phyloP scores from a whole-genome alignment of 2,113 vertebrate species.

The Hemicordylus capensis region DNA sequence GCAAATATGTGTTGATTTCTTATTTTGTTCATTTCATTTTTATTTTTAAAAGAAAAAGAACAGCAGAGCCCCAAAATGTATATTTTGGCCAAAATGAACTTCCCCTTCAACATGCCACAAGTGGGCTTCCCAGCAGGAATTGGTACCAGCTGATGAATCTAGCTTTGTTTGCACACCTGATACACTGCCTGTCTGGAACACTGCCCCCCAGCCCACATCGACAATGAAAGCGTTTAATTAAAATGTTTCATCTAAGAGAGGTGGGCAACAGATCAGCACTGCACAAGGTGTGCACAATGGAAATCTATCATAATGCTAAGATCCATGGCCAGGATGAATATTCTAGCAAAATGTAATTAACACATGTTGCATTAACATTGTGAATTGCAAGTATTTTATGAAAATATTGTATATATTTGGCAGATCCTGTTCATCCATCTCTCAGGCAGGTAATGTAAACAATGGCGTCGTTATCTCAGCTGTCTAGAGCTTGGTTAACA shows the following conservation, averaged over 20 bases:
- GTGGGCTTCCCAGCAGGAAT: not conserved
- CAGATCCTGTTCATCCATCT: not conserved
- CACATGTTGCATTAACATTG: not conserved
- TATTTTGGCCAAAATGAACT: not conserved
- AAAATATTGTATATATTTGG: not conserved
- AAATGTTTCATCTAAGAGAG: slow-evolving; percentile 41
- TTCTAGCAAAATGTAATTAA: not conserved
- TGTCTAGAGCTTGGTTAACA: not conserved
- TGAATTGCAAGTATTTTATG: not conserved
- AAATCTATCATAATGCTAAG: not conserved
- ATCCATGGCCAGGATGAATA: not conserved
- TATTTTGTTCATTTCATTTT: not conserved
- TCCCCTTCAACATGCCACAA: not conserved
- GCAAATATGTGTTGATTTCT: not conserved
- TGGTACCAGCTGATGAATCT: accelerated
- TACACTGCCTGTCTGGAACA: not conserved
- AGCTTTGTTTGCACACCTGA: slow-evolving; percentile 39
- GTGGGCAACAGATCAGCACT: slow-evolving; percentile 53
- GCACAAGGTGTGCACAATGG: not conserved
- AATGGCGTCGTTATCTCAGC: not conserved
- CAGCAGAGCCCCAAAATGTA: not conserved
- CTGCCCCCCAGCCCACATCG: not conserved
- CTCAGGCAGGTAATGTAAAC: not conserved
- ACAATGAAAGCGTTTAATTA: slow-evolving; percentile 35
- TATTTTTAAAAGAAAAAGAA: not conserved